phyloP scores from a whole-genome alignment of 2,888 invertebrate species.

The Ariolimax columbianus region DNA sequence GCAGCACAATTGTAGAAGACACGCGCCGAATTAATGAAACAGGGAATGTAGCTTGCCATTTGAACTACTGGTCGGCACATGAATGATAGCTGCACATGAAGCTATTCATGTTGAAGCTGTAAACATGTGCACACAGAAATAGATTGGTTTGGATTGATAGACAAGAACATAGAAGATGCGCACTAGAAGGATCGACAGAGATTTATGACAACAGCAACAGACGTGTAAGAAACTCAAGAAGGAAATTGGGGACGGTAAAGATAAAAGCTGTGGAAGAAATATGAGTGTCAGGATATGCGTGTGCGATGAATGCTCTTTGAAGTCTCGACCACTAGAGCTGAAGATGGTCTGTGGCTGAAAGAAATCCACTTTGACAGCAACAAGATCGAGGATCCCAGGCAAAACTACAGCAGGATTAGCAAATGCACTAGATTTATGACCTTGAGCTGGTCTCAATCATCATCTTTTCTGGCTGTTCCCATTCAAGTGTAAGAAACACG shows the following conservation, averaged over 20 bases:
- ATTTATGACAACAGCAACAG: not conserved
- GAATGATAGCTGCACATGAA: not conserved
- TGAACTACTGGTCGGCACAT: not conserved
- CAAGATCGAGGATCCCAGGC: too few species aligned
- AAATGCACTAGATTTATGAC: too few species aligned
- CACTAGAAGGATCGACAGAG: not conserved
- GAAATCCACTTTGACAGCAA: too few species aligned
- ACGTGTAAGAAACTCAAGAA: not conserved
- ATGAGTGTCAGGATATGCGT: not conserved
- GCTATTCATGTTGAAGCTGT: not conserved
- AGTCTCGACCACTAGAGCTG: too few species aligned
- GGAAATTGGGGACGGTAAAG: not conserved
- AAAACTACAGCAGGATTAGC: too few species aligned
- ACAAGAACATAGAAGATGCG: not conserved
- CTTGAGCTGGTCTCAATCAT: too few species aligned
- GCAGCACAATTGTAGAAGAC: not conserved
- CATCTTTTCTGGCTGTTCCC: too few species aligned
- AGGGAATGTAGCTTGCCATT: slow-evolving; percentile 4
- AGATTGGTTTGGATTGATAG: not conserved
- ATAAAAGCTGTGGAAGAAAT: not conserved
- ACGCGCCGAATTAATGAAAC: slow-evolving; percentile 21
- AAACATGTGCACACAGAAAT: not conserved
- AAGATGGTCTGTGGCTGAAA: too few species aligned
- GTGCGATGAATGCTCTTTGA: not conserved
- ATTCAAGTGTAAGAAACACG: too few species aligned